Conservation (phyloP, 2,797 vertebrate species). For the Babyrousa celebensis region DNA sequence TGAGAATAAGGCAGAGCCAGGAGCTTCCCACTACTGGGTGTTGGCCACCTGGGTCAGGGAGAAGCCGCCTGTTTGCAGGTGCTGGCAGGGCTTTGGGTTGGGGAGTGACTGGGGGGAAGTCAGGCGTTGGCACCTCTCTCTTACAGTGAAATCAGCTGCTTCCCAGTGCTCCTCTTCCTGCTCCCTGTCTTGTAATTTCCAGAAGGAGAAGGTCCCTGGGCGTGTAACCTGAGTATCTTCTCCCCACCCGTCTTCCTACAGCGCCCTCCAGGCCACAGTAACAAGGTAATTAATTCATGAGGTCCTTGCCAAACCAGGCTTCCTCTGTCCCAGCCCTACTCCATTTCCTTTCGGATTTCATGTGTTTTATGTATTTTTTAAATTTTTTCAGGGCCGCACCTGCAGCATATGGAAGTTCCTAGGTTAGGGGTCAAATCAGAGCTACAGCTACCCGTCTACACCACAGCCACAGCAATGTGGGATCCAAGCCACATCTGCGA, state of each 20-base stretch:
- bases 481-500: no score
- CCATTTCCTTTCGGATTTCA: conserved; percentile 74
- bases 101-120: not conserved
- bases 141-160: not conserved
- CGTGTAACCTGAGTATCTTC: not conserved
- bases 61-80: not conserved
- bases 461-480: no score
- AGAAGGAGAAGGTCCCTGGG: not conserved
- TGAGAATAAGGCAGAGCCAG: not conserved
- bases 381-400: no score
- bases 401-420: no score
- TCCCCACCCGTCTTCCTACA: not conserved
- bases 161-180: not conserved
- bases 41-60: not conserved
- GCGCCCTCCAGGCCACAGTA: not conserved
- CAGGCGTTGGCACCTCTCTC: not conserved
- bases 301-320: conserved; percentile 61
- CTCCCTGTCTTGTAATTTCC: not conserved
- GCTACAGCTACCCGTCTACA: no score
- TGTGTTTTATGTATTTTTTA: no score
- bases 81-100: not conserved
- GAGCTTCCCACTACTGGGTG: rapidly evolving
- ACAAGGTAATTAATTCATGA: not conserved
- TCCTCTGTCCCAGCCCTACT: not conserved
- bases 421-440: no score